Percentiles rank a stretch among this genome's conserved stretches.
phyloP scores from a whole-genome alignment of 2,888 invertebrate genomes.

The Blomia tropicalis region DNA sequence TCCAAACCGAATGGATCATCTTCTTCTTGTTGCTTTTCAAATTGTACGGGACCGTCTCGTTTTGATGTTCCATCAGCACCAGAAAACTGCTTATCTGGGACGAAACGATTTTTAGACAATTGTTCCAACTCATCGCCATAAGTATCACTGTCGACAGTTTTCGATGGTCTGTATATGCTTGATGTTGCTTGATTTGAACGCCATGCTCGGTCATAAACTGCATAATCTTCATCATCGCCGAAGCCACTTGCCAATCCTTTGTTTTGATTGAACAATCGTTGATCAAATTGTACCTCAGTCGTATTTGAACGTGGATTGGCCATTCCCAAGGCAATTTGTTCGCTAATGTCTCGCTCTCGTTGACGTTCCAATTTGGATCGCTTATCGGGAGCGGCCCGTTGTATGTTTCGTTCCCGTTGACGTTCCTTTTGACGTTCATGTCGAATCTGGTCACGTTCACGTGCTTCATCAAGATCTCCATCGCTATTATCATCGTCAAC shows the following conservation, averaged over 20 bases:
- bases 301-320: constrained; percentile 55
- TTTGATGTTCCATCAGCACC: constrained; percentile 61
- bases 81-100: constrained; percentile 90
- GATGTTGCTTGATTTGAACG: constrained; percentile 66
- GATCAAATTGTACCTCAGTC: constrained; percentile 78
- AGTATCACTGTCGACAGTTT: constrained; percentile 61
- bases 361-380: constrained; percentile 65
- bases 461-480: constrained; percentile 52
- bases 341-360: constrained; percentile 89
- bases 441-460: constrained; percentile 68
- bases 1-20: constrained; percentile 94
- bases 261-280: constrained; percentile 79
- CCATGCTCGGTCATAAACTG: constrained; percentile 97
- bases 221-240: constrained; percentile 91
- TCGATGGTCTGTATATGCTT: constrained; percentile 70
- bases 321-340: constrained; percentile 90
- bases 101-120: constrained; percentile 74
- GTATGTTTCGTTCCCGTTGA: constrained; percentile 77
- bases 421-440: constrained; percentile 78
- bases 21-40: constrained; percentile 55
- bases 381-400: constrained; percentile 85
- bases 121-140: constrained; percentile 73
- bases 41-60: constrained; percentile 87
- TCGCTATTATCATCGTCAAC: constrained; percentile 26
- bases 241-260: constrained; percentile 82